phyloP scores from a whole-genome alignment of 2,113 vertebrate genomes.

The Emydocephalus ijimae region DNA sequence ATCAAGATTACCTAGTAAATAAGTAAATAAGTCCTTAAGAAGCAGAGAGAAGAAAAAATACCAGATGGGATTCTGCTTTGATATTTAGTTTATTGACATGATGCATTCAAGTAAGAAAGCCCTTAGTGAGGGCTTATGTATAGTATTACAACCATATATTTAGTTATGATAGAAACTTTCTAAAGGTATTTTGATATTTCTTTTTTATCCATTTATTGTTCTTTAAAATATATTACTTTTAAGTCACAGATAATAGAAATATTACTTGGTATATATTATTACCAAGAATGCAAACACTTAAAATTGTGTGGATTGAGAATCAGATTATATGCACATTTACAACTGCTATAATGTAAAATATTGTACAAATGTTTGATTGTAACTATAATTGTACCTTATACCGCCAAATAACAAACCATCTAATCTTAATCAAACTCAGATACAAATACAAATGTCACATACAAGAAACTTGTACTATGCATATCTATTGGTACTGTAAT shows the following conservation, averaged over 20 bases:
- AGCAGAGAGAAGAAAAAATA: slow-evolving; percentile 9
- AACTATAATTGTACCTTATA: neutral
- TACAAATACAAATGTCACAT: neutral
- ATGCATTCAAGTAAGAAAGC: neutral
- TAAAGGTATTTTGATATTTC: neutral
- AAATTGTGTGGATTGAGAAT: neutral
- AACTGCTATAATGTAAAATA: neutral
- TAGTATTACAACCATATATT: neutral
- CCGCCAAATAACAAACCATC: neutral
- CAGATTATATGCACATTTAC: neutral
- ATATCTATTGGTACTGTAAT: neutral
- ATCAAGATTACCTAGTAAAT: fast-evolving
- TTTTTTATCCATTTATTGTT: neutral
- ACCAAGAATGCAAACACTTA: neutral
- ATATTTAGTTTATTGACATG: neutral
- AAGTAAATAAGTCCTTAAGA: slow-evolving; percentile 11
- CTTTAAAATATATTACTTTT: neutral
- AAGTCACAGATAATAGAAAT: neutral
- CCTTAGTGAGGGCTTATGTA: neutral
- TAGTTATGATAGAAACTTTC: neutral
- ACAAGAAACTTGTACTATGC: neutral
- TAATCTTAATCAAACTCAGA: neutral
- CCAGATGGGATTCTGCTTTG: neutral
- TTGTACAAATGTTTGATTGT: neutral
- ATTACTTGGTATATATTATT: neutral